Conservation (phyloP, 2,888 invertebrate genomes). For the Drosophila leonis region DNA sequence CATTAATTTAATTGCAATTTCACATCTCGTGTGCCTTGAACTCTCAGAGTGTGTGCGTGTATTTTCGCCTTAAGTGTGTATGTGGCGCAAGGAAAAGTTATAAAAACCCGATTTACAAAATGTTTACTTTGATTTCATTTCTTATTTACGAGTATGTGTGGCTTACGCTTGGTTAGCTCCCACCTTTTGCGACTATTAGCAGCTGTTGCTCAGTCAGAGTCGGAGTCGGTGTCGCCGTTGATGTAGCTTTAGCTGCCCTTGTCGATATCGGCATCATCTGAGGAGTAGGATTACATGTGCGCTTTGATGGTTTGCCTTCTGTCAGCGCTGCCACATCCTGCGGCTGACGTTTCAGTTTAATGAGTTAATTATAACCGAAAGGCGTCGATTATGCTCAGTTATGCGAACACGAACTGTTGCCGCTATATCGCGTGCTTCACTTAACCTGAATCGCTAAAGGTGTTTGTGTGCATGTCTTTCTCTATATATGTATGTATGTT, state of each 20-base stretch:
- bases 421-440: slow-evolving; percentile 72
- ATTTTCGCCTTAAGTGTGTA: neutral
- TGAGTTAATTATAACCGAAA: slow-evolving; percentile 82
- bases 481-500: neutral
- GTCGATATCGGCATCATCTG: slow-evolving; percentile 2
- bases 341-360: slow-evolving; percentile 80
- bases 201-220: slow-evolving; percentile 59
- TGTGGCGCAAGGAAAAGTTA: slow-evolving; percentile 61
- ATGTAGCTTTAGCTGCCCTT: neutral
- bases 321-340: slow-evolving; percentile 74
- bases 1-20: slow-evolving; percentile 82
- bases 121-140: slow-evolving; percentile 81
- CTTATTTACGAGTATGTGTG: slow-evolving; percentile 75
- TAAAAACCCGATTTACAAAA: slow-evolving; percentile 81
- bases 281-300: slow-evolving; percentile 58
- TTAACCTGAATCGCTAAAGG: slow-evolving; percentile 70
- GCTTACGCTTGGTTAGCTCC: slow-evolving; percentile 50
- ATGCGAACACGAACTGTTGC: slow-evolving; percentile 80
- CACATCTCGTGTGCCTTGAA: slow-evolving; percentile 54
- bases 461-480: slow-evolving; percentile 18
- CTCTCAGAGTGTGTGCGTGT: slow-evolving; percentile 9
- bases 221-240: slow-evolving; percentile 4
- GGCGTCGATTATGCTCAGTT: slow-evolving; percentile 81
- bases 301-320: slow-evolving; percentile 66
- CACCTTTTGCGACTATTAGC: slow-evolving; percentile 44